Evolutionary conservation across 2,888 invertebrate genomes (phyloP), one percentile per base, ranked within the genome.

Genomic region (Eupithecia inturbata): DNA sequence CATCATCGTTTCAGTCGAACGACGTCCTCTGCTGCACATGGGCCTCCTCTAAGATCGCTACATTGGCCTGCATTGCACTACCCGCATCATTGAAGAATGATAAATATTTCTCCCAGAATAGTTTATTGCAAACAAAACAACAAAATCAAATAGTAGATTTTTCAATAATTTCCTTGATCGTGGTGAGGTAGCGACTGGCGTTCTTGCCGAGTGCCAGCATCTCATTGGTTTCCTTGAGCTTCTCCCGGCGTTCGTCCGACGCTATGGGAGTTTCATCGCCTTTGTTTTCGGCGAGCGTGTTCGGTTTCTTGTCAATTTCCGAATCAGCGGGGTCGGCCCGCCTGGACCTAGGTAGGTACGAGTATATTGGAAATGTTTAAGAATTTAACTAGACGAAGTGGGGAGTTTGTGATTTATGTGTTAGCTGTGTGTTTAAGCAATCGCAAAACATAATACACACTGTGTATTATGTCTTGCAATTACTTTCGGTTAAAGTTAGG

Each of bases 161-260:
- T 31, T 70, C 64, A 14, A 75, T 70, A 3, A 75, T 75, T 7
- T 72, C 41, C 60, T 72, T 75, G 5, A 75, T 75, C n/a, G 67
- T 39, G 45, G 49, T n/a, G n/a, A 75, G 72, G 19, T 72, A 64
- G 28, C 33, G 45, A 5, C 67, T 75, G 14, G 70, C 75, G 36
- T 75, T 75, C 68, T 72, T 75, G n/a, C 75, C 72, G 3, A 75
- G 68, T 4, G 70, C 45, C 22, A 75, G 36, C 22, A 72, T 16
- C 33, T 75, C 75, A 3, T 68, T 63, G 3, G 72, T 67, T 22
- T 70, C 66, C 66, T 26, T 66, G 6, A 66, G 39, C 39, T 22
- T 36, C 3, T 66, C 26, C 1, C 39, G 36, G 14, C 63, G 63
- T 14, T 64, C 63, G 0, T 31, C 0, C 9, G 62, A 62, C 31